Evolutionary conservation across 2,888 invertebrate genomes (phyloP).

Genomic region (Nomada flava): DNA sequence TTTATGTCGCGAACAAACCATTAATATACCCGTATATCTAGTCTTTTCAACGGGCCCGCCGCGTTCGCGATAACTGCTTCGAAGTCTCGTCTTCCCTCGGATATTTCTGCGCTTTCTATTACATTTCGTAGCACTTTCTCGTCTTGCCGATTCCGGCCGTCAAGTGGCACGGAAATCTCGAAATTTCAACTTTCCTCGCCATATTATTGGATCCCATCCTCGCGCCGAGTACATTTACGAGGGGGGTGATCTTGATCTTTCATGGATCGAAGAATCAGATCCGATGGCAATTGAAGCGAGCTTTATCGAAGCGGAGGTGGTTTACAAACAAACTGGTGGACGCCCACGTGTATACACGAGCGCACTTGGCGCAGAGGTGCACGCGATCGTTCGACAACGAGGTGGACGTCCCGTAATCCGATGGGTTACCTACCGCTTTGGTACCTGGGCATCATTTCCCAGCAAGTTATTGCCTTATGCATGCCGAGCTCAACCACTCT

Average conservation of each 20-base stretch:
- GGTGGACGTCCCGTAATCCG: slow-evolving; percentile 63
- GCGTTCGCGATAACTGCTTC: slow-evolving; percentile 68
- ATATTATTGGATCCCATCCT: not conserved
- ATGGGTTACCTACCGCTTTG: slow-evolving; percentile 59
- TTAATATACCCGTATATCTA: slow-evolving; percentile 78
- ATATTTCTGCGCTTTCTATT: slow-evolving; percentile 11
- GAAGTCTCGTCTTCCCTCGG: slow-evolving; percentile 35
- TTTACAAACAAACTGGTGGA: slow-evolving; percentile 56
- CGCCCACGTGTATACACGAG: slow-evolving; percentile 61
- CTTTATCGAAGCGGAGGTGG: slow-evolving; percentile 50
- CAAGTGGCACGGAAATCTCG: no score
- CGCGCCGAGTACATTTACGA: slow-evolving; percentile 15
- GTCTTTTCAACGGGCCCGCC: slow-evolving; percentile 73
- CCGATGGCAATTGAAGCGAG: slow-evolving; percentile 55
- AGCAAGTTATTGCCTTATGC: slow-evolving; percentile 74
- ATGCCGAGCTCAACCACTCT: slow-evolving; percentile 27
- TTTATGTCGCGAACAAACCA: slow-evolving; percentile 78
- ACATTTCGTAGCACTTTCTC: not conserved
- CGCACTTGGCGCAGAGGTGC: slow-evolving; percentile 47
- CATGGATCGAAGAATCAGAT: slow-evolving; percentile 18
- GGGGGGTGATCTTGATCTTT: slow-evolving; percentile 38
- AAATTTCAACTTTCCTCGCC: not conserved
- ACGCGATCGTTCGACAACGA: slow-evolving; percentile 61
- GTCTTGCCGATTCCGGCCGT: not conserved
- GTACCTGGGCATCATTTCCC: slow-evolving; percentile 68